Conservation (phyloP, 2,113 vertebrate genomes). For the crab-eating macaque (Macaca fascicularis) region DNA sequence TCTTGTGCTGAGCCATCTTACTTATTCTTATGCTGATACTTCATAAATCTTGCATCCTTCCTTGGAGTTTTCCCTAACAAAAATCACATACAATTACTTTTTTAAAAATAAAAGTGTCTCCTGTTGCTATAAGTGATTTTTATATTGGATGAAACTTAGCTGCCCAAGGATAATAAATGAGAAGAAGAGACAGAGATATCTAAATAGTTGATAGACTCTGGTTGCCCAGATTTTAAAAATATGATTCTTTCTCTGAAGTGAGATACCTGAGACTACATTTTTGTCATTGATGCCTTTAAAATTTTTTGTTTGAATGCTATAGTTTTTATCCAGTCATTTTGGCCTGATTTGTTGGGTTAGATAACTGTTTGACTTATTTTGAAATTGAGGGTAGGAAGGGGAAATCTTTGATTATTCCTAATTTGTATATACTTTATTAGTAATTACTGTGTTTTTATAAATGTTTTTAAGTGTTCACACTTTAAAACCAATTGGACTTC, state of each 20-base stretch:
- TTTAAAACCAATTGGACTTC: conserved; percentile 10
- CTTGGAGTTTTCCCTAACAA: not conserved
- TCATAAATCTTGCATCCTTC: not conserved
- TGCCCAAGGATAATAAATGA: not conserved
- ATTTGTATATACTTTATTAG: conserved; percentile 25
- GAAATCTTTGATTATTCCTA: not conserved
- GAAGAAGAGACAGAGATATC: not conserved
- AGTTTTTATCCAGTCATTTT: not conserved
- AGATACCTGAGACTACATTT: not conserved
- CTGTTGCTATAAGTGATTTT: conserved; percentile 5
- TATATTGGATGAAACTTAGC: not conserved
- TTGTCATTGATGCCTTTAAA: conserved; percentile 2
- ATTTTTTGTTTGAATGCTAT: not conserved
- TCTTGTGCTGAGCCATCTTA: not conserved
- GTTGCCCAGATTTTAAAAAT: not conserved
- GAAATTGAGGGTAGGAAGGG: not conserved
- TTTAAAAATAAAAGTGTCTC: not conserved
- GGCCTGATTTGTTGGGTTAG: not conserved
- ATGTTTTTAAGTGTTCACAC: not conserved
- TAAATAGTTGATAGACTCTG: not conserved
- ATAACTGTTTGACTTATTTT: not conserved
- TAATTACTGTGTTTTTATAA: conserved; percentile 30
- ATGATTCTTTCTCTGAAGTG: not conserved
- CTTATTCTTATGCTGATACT: not conserved
- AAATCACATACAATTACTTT: not conserved